phyloP scores from a whole-genome alignment of 2,888 invertebrate genomes.

The Athalia rosae region DNA sequence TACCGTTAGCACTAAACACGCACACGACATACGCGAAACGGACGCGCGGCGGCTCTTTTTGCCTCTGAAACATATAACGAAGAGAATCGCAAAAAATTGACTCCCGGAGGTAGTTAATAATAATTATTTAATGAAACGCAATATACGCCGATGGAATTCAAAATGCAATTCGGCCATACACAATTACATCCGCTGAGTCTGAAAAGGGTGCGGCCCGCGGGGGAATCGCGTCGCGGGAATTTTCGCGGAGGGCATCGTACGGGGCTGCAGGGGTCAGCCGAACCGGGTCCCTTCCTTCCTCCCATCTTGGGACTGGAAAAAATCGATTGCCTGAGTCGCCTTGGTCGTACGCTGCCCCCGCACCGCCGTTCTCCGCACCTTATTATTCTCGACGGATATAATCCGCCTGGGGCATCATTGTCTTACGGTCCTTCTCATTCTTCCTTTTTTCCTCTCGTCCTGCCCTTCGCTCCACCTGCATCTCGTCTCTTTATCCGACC shows the following conservation, averaged over 20 bases:
- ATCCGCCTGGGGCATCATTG: conserved; percentile 35
- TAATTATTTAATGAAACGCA: too few relatives aligned
- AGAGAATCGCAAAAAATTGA: too few relatives aligned
- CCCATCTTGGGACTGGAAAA: conserved; percentile 34
- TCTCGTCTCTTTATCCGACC: neutral
- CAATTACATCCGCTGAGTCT: too few relatives aligned
- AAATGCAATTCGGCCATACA: neutral
- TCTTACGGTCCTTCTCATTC: conserved; percentile 29
- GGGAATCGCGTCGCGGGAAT: conserved; percentile 18
- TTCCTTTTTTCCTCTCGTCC: conserved; percentile 5
- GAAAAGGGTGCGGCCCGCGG: conserved; percentile 4
- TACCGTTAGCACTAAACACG: neutral
- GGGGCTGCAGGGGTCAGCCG: conserved; percentile 35
- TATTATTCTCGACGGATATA: conserved; percentile 21
- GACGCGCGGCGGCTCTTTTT: neutral
- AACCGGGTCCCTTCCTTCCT: conserved; percentile 23
- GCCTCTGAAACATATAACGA: too few relatives aligned
- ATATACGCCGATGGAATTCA: neutral
- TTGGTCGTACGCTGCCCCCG: conserved; percentile 15
- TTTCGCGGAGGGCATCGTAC: conserved; percentile 38
- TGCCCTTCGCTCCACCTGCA: conserved; percentile 9
- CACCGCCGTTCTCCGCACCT: neutral
- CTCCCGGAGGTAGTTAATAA: too few relatives aligned
- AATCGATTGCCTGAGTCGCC: conserved; percentile 28
- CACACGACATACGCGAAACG: conserved; percentile 4